phyloP scores from a whole-genome alignment of 2,797 vertebrate genomes.

The Falco novaeseelandiae region DNA sequence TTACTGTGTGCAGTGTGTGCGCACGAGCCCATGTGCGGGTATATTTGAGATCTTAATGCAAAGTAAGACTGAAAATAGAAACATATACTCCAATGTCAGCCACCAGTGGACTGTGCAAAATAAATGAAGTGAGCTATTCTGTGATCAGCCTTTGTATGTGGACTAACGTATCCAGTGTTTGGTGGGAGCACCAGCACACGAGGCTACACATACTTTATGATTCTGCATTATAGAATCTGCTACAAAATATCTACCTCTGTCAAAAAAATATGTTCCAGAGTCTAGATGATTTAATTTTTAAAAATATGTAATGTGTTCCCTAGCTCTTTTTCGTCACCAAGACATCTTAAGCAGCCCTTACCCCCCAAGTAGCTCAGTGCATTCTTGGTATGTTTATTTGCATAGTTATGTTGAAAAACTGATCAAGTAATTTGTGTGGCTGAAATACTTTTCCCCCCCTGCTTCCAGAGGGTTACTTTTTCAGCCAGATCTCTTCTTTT shows the following conservation, averaged over 20 bases:
- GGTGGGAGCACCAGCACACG: neutral
- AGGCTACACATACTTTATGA: fast-evolving
- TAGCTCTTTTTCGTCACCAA: neutral
- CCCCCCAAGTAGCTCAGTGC: neutral
- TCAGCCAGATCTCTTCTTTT: neutral
- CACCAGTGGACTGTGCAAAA: neutral
- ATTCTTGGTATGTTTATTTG: neutral
- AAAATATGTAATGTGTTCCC: neutral
- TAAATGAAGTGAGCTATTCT: neutral
- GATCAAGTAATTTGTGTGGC: neutral
- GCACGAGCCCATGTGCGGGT: fast-evolving
- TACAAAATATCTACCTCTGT: neutral
- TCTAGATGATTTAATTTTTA: neutral
- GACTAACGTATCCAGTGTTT: neutral
- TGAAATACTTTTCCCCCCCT: neutral
- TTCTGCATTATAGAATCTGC: neutral
- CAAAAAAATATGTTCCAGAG: neutral
- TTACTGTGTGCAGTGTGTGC: neutral
- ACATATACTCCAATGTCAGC: neutral
- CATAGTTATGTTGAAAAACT: neutral
- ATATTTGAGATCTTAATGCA: neutral
- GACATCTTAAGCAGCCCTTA: neutral
- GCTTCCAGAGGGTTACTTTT: neutral
- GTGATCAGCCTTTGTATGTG: fast-evolving
- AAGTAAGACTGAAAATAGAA: neutral